Percentiles rank a stretch among this genome's conserved stretches.
Evolutionary conservation across 1,140 invertebrate genomes (phyloP).

Genomic region (Leptopilina clavipes): DNA sequence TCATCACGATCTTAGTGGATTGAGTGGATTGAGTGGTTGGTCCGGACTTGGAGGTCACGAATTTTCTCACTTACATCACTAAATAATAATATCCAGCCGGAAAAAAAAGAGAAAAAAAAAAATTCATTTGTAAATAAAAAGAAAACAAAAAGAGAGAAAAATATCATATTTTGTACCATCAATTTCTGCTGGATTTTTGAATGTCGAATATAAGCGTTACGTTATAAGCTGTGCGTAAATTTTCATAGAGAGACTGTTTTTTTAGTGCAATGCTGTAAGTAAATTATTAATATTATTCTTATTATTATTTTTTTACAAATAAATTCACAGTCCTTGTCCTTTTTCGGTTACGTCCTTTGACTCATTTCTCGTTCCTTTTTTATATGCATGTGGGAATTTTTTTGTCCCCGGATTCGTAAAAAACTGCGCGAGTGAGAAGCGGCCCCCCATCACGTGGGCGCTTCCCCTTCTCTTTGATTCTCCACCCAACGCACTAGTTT

Average conservation of each 20-base stretch:
- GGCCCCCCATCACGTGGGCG: too few relatives aligned
- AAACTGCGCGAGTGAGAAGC: too few relatives aligned
- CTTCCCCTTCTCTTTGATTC: too few relatives aligned
- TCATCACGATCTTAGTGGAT: slow-evolving; percentile 43
- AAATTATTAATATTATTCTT: slow-evolving; percentile 15
- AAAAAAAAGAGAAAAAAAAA: too few relatives aligned
- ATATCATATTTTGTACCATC: neutral
- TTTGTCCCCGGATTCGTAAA: too few relatives aligned
- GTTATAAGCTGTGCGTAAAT: slow-evolving; percentile 15
- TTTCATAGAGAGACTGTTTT: slow-evolving; percentile 20
- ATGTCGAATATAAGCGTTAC: slow-evolving; percentile 29
- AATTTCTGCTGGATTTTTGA: neutral
- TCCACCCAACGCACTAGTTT: too few relatives aligned
- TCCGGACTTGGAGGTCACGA: neutral
- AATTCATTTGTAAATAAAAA: slow-evolving; percentile 29
- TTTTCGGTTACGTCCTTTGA: neutral
- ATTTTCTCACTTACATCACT: slow-evolving; percentile 7
- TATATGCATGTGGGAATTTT: too few relatives aligned
- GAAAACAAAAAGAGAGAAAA: neutral
- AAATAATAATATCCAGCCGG: neutral
- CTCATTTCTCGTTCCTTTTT: neutral
- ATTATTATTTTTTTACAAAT: neutral
- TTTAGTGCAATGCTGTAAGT: slow-evolving; percentile 31
- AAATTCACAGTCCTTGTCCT: slow-evolving; percentile 17
- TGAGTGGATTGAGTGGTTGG: neutral